Base-by-base conservation (phyloP, 2,797 vertebrate species). In the Poecilia gillii region DNA sequence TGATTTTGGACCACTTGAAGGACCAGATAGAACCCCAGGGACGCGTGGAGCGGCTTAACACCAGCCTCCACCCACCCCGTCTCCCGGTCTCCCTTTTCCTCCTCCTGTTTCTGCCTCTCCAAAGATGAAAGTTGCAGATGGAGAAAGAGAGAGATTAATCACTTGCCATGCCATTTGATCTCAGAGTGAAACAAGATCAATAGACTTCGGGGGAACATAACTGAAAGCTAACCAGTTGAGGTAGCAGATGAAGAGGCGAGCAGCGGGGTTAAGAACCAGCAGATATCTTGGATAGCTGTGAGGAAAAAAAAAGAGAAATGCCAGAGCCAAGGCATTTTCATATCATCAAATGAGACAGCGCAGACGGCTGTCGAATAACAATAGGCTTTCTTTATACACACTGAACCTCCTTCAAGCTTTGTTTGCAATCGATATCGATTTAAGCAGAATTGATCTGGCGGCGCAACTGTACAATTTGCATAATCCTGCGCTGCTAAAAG, bases 91-190 rank as follows among this genome's bases (percentile, higher is more conserved):
- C 74, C 82, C 76, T 86, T 87, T 84, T 87, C 81, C 84, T 84
- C 81, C 81, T 87, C 78, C 84, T 78, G 82, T 90, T 92, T 85
- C 84, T 85, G 85, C 85, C 76, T 87, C 89, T 94, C 86, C 91
- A 88, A 93, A 95, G 94, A 95, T 95, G 93, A 95, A 95, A 94
- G 93, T 94, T 91, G 88, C 77, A 85, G 87, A 70, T 43, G 16
- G 66, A 79, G 49, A 78, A 71, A 81, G 71, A 74, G 85, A 81
- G 87, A 94, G 92, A 94, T 95, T 94, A 95, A 95, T 95, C 94
- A 92, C 92, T 89, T 82, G 82, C 90, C 88, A 92, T 92, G 90
- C 91, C 92, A 93, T 95, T 95, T 95, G 94, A 95, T 95, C 93
- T 95, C 88, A 74, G 89, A 94, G 91, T 88, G 90, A 94, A 93